phyloP scores from a whole-genome alignment of 30 jellyfish, hydroid and myxozoan species.

The Turritopsis dohrnii region DNA sequence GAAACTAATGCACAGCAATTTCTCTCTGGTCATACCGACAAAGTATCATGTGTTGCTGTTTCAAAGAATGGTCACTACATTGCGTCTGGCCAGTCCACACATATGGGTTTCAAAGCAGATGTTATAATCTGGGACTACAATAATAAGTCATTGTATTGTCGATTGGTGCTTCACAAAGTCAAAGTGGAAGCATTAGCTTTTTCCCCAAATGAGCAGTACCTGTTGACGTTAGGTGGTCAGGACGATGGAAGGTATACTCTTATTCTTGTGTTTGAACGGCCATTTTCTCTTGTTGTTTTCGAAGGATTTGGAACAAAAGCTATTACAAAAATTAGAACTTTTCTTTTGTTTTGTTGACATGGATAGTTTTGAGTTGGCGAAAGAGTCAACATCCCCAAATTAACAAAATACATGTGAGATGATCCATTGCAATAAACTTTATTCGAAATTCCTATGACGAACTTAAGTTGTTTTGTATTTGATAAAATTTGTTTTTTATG shows the following conservation, averaged over 20 bases:
- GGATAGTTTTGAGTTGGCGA: background rate
- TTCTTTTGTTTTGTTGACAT: background rate
- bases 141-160: conserved; percentile 35
- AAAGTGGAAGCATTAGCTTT: conserved; percentile 92
- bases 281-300: background rate
- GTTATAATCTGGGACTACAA: conserved; percentile 87
- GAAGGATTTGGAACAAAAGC: too few relatives aligned
- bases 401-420: too few relatives aligned
- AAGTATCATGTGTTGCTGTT: conserved; percentile 88
- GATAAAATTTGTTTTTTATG: background rate
- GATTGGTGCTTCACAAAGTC: conserved; percentile 74
- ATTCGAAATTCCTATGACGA: background rate
- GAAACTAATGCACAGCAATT: conserved; percentile 60
- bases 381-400: too few relatives aligned
- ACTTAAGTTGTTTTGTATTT: background rate
- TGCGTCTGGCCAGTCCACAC: conserved; percentile 95
- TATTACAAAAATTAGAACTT: too few relatives aligned
- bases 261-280: background rate
- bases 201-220: conserved; percentile 77
- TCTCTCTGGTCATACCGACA: conserved; percentile 87
- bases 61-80: conserved; percentile 74
- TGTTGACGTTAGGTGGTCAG: conserved; percentile 94
- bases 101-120: conserved; percentile 97
- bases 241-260: conserved; percentile 84
- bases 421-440: too few relatives aligned